phyloP scores from a whole-genome alignment of 2,888 invertebrate genomes.

The Eilema sororculum region DNA sequence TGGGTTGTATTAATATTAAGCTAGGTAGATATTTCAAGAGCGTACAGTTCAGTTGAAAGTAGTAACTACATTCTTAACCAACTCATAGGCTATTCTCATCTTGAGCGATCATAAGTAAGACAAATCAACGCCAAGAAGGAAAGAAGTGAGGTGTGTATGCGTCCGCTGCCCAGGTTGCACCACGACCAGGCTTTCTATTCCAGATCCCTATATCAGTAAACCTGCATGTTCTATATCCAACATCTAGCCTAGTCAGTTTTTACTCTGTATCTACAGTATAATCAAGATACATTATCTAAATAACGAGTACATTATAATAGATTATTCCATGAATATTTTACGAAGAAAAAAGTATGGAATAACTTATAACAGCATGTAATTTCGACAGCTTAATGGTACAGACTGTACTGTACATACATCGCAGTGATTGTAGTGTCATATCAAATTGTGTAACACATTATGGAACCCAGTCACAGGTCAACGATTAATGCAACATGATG shows the following conservation, averaged over 20 bases:
- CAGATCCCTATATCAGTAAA: too few relatives aligned
- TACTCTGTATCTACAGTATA: not conserved
- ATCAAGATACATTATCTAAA: not conserved
- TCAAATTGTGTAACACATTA: slow-evolving; percentile 57
- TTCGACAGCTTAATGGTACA: not conserved
- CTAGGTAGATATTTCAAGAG: not conserved
- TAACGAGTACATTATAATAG: not conserved
- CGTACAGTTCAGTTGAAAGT: not conserved
- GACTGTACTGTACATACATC: slow-evolving; percentile 11
- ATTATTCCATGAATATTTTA: slow-evolving; percentile 4
- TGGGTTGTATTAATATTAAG: not conserved
- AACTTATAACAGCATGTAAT: not conserved
- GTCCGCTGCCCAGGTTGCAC: too few relatives aligned
- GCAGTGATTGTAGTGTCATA: slow-evolving; percentile 47
- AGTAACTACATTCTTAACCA: not conserved
- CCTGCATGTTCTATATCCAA: too few relatives aligned
- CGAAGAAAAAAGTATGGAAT: not conserved
- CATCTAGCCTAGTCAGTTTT: too few relatives aligned
- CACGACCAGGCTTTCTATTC: too few relatives aligned
- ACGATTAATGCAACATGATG: slow-evolving; percentile 72
- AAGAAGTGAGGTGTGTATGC: too few relatives aligned
- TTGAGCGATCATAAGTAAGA: too few relatives aligned
- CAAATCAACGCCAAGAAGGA: too few relatives aligned
- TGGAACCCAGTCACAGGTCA: slow-evolving; percentile 67
- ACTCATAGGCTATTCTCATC: too few relatives aligned